A percentile compares a stretch with the other conserved stretches of the same genome.
These are phyloP conservation scores for Apodemus agrarius DNA, from an alignment of 2,797 vertebrate species.

Conservation along the genomic window DNA sequence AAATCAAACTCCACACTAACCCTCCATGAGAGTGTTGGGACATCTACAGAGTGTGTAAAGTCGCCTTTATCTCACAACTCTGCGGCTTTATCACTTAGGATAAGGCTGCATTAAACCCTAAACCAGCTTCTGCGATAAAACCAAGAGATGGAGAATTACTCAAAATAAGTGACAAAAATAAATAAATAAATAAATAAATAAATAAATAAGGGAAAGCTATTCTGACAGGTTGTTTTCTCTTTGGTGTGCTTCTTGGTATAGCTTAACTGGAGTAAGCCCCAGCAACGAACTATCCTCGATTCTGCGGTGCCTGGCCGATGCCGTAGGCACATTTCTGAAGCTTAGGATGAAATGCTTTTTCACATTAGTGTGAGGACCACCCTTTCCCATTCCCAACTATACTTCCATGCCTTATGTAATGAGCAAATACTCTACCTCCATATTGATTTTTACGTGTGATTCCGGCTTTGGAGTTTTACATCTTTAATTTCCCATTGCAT, in stretches of 20 bases:
- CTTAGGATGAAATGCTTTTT: neutral
- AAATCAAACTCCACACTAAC: neutral
- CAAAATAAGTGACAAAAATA: too few species aligned
- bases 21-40: neutral
- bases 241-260: conserved; percentile 4
- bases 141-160: neutral
- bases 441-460: neutral
- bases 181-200: neutral
- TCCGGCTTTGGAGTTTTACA: neutral
- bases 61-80: neutral
- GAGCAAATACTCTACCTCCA: conserved; percentile 1
- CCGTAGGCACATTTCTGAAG: conserved; percentile 1
- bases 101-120: neutral
- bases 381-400: neutral
- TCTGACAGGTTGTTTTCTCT: neutral
- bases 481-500: neutral
- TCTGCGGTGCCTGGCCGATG: neutral
- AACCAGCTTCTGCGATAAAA: conserved; percentile 20
- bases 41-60: neutral
- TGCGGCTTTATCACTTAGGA: conserved; percentile 3
- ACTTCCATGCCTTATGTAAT: neutral
- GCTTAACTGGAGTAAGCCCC: neutral
- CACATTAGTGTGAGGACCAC: neutral
- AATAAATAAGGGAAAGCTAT: neutral
- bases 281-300: neutral